These are phyloP conservation scores for Tarsius wallacei DNA, from an alignment of 2,797 vertebrate species.

Conservation along the genomic window DNA sequence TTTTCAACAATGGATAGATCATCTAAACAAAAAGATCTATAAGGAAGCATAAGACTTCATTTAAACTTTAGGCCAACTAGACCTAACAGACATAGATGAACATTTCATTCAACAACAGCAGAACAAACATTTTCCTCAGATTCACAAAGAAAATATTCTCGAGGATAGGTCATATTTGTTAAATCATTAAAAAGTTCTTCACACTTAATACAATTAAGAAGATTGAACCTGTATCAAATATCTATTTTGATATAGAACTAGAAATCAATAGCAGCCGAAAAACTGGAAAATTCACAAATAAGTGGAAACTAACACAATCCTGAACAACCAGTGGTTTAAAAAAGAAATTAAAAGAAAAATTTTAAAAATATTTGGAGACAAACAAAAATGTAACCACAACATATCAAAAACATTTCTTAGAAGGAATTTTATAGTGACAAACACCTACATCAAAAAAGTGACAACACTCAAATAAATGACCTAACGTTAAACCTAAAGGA, in stretches of 20 bases:
- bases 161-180: neutral
- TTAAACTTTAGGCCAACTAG: neutral
- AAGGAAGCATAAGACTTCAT: neutral
- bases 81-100: neutral
- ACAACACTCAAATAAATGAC: neutral
- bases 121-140: neutral
- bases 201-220: neutral
- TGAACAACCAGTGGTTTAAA: neutral
- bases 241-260: neutral
- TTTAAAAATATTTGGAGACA: neutral
- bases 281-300: neutral
- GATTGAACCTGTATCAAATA: neutral
- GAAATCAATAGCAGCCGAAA: neutral
- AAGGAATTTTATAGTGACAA: neutral
- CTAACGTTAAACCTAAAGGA: neutral
- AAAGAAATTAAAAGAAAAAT: neutral
- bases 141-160: neutral
- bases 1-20: neutral
- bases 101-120: neutral
- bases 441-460: neutral
- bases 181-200: neutral
- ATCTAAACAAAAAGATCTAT: neutral
- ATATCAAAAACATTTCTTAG: neutral
- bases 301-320: neutral
- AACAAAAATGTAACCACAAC: neutral